phyloP scores from a whole-genome alignment of 2,113 vertebrate genomes.

The Myxocyprinus asiaticus region DNA sequence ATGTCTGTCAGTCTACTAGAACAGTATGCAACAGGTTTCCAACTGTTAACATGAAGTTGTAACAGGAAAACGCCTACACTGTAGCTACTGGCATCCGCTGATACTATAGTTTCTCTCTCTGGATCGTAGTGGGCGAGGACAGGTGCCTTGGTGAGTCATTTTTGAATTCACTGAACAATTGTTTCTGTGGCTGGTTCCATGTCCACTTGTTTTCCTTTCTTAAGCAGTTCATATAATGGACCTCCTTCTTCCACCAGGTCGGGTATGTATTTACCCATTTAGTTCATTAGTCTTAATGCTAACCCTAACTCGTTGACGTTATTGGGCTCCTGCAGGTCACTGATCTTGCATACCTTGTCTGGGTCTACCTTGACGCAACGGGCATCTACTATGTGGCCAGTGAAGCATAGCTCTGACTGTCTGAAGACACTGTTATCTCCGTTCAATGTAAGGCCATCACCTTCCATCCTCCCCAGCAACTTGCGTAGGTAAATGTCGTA shows the following conservation, averaged over 20 bases:
- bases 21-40: background rate
- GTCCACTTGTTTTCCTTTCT: background rate
- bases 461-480: background rate
- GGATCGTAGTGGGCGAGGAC: constrained; percentile 9
- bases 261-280: background rate
- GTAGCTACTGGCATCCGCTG: constrained; percentile 42
- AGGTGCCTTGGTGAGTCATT: background rate
- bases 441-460: too few species aligned
- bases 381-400: constrained; percentile 24
- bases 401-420: background rate
- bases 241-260: background rate
- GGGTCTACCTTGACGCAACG: constrained; percentile 19
- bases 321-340: too few species aligned
- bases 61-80: constrained; percentile 23
- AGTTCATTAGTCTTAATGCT: background rate
- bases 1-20: too few species aligned
- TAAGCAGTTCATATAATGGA: background rate
- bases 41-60: background rate
- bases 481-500: background rate
- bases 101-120: constrained; percentile 6
- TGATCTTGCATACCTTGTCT: background rate
- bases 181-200: background rate
- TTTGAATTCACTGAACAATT: background rate
- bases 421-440: too few species aligned
- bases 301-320: too few species aligned